Percentiles rank a stretch among this genome's conserved stretches.
These are phyloP conservation scores for Spheniscus humboldti DNA, from an alignment of 2,797 vertebrate genomes.

Conservation along the genomic window DNA sequence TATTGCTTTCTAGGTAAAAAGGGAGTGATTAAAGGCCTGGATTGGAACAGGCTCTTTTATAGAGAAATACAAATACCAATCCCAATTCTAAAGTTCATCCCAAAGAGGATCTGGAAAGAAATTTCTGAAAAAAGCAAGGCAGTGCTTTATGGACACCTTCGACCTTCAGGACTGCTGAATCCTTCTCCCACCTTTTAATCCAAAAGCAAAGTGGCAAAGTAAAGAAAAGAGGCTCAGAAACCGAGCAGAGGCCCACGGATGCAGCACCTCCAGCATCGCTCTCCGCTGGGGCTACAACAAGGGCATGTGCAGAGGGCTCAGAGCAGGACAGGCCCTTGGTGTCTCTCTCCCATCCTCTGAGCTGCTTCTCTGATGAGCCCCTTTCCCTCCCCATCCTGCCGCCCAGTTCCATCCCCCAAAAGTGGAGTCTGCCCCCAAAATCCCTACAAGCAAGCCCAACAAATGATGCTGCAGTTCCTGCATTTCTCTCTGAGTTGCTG, in stretches of 20 bases:
- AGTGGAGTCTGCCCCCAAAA: neutral
- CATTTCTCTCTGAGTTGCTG: neutral
- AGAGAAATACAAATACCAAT: neutral
- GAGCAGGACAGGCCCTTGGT: neutral
- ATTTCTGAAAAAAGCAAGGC: neutral
- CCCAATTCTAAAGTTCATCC: neutral
- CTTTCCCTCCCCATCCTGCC: neutral
- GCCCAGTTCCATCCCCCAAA: neutral
- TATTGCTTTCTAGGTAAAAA: constrained; percentile 15
- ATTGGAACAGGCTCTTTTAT: neutral
- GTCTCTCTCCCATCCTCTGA: neutral
- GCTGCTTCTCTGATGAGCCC: neutral
- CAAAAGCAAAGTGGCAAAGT: neutral
- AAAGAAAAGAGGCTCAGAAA: neutral
- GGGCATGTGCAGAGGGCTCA: neutral
- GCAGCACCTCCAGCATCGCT: neutral
- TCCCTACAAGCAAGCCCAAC: neutral
- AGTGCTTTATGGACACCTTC: neutral
- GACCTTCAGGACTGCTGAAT: neutral
- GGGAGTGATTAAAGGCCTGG: neutral
- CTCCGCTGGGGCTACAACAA: neutral
- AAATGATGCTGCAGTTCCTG: neutral
- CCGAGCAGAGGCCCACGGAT: neutral
- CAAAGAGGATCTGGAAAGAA: neutral
- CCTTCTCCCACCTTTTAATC: neutral